Percentiles rank a stretch among this genome's conserved stretches.
Evolutionary conservation across 2,113 vertebrate genomes (phyloP).

Genomic region (Epinephelus cyanopodus): DNA sequence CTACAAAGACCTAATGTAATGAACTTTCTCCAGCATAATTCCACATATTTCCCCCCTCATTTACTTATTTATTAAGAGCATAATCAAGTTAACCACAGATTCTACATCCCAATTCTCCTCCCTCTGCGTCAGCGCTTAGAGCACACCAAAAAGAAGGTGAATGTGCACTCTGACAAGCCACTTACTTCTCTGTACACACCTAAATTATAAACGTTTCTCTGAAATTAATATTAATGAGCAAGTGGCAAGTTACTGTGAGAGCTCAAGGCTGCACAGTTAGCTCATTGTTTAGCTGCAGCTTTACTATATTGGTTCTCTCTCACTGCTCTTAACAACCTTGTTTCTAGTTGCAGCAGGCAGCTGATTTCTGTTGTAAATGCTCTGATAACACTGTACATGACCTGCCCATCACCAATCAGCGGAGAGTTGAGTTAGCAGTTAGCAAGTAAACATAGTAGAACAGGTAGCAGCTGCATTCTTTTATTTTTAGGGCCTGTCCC

Average conservation of each 20-base stretch:
- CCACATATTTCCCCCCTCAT: background rate
- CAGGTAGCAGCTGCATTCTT: no score
- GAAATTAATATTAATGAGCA: background rate
- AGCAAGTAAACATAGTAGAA: no score
- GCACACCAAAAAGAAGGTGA: background rate
- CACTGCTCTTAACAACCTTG: no score
- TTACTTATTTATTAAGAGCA: background rate
- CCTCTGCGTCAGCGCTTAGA: no score
- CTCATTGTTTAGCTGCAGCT: background rate
- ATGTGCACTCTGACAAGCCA: background rate
- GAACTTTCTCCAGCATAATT: background rate
- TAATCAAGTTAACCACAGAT: constrained; percentile 1
- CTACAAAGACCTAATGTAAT: background rate
- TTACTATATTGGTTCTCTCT: background rate
- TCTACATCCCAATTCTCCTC: background rate
- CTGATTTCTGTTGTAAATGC: background rate
- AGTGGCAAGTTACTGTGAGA: background rate
- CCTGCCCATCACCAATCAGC: background rate
- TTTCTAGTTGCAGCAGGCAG: background rate
- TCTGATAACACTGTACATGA: background rate
- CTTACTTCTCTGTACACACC: background rate
- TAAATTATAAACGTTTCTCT: background rate
- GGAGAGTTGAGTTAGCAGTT: no score
- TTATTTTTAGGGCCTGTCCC: no score
- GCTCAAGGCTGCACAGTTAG: background rate